Conservation (phyloP, 2,888 invertebrate genomes). For the Scaeva pyrastri region DNA sequence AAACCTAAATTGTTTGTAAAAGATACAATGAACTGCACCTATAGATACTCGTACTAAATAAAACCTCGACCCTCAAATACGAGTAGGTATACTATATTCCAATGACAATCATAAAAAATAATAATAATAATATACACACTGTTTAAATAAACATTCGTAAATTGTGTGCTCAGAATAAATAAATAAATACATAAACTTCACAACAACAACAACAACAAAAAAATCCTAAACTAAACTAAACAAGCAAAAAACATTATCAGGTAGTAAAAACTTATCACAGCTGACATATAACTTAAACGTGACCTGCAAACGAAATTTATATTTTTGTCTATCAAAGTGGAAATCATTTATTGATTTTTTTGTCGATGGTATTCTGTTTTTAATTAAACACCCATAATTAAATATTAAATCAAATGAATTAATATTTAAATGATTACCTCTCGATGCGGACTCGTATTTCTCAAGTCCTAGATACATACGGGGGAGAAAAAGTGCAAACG, state of each 20-base stretch:
- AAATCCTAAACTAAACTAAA: no score
- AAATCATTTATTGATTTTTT: slow-evolving; percentile 10
- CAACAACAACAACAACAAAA: not conserved
- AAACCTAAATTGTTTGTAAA: not conserved
- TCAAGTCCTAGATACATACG: not conserved
- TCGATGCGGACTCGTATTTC: no score
- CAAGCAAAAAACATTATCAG: slow-evolving; percentile 23
- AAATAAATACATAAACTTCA: not conserved
- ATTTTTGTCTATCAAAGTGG: not conserved
- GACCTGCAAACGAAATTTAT: not conserved
- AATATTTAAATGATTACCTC: slow-evolving; percentile 29
- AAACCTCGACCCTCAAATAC: slow-evolving; percentile 4
- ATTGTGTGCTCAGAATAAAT: not conserved
- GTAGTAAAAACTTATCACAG: slow-evolving; percentile 28
- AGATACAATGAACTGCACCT: slow-evolving; percentile 4
- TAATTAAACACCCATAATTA: slow-evolving; percentile 44
- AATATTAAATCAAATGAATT: slow-evolving; percentile 53
- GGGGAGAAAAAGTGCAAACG: slow-evolving; percentile 29
- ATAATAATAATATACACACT: not conserved
- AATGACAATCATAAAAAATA: slow-evolving; percentile 4
- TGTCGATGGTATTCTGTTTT: no score
- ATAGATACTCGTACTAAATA: no score
- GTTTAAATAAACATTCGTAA: not conserved
- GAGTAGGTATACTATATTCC: no score
- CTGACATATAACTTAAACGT: not conserved